Evolutionary conservation across 2,797 vertebrate species (phyloP).

Genomic region (Helostoma temminkii): DNA sequence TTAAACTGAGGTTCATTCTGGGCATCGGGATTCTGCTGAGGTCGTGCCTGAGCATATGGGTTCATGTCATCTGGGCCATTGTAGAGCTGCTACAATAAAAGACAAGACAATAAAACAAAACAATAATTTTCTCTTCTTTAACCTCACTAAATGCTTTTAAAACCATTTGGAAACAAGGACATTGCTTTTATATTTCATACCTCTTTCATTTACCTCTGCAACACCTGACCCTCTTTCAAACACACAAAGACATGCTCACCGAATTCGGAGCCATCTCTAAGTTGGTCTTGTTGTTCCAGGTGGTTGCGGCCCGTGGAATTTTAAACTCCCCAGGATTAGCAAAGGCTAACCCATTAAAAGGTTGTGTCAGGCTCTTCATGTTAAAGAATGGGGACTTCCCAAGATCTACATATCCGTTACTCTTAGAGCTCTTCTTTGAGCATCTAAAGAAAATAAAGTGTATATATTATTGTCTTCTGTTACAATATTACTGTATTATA

Average conservation of each 20-base stretch:
- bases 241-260: constrained; percentile 40
- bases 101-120: constrained; percentile 22
- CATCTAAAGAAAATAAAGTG: constrained; percentile 38
- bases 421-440: constrained; percentile 55
- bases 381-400: constrained; percentile 20
- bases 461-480: background rate
- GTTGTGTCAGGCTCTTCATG: background rate
- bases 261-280: constrained; percentile 65
- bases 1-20: constrained; percentile 26
- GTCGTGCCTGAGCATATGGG: background rate
- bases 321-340: constrained; percentile 28
- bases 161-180: background rate
- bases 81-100: constrained; percentile 32
- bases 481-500: background rate
- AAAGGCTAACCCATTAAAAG: background rate
- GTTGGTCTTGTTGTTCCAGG: constrained; percentile 46
- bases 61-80: constrained; percentile 26
- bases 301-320: constrained; percentile 68
- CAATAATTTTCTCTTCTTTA: background rate
- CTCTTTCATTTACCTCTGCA: background rate
- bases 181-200: background rate
- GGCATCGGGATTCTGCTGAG: constrained; percentile 40
- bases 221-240: background rate
- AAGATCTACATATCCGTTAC: background rate
- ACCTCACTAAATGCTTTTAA: background rate